Conservation (phyloP, 30 jellyfish, hydroid and myxozoan species). For the Aurelia sp. region DNA sequence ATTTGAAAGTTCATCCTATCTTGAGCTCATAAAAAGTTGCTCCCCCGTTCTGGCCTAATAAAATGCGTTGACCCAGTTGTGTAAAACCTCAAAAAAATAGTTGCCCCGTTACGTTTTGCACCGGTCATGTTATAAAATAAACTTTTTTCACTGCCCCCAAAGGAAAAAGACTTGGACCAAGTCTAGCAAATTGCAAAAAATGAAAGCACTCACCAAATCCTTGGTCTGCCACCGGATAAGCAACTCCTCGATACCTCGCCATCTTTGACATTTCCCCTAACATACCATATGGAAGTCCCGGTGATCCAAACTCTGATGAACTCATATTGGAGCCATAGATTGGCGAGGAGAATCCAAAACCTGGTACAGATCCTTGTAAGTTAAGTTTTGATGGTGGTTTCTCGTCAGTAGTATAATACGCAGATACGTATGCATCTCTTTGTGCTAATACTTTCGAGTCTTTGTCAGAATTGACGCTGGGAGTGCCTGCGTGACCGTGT, state of each 20-base stretch:
- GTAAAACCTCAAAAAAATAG: no score
- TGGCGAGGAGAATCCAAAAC: conserved; percentile 67
- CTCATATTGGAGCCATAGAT: conserved; percentile 52
- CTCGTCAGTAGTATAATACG: conserved; percentile 64
- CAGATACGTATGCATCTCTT: conserved; percentile 60
- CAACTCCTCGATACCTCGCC: conserved; percentile 71
- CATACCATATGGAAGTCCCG: conserved; percentile 70
- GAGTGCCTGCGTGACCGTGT: conserved; percentile 58
- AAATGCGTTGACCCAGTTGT: no score
- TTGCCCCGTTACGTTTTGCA: no score
- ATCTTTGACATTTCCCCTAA: conserved; percentile 72
- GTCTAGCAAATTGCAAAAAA: not conserved
- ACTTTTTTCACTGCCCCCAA: no score
- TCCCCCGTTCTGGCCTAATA: no score
- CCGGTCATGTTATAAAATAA: no score
- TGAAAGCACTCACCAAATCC: conserved; percentile 62
- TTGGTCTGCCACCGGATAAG: conserved; percentile 70
- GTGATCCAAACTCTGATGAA: conserved; percentile 49
- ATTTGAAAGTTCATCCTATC: no score
- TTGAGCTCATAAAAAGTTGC: no score
- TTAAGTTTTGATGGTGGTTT: conserved; percentile 54
- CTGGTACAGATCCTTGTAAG: conserved; percentile 58
- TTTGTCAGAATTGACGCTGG: conserved; percentile 44
- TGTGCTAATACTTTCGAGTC: conserved; percentile 50
- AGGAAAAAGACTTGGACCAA: not conserved